Evolutionary conservation across 2,113 vertebrate species (phyloP), one percentile per base, ranked within the genome.

Genomic region (Egretta garzetta): DNA sequence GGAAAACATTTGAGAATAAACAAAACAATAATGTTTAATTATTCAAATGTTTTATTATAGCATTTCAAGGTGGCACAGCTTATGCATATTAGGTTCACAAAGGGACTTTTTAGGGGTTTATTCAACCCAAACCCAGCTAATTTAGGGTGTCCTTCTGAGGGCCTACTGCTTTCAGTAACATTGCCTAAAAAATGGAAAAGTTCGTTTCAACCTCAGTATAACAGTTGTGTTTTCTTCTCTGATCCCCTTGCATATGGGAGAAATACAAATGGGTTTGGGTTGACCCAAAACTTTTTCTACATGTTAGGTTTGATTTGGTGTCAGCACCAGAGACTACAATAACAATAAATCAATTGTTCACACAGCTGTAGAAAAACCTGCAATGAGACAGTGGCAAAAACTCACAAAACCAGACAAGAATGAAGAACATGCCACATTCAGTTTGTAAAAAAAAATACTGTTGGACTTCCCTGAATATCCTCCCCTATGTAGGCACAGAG

Each of bases 1-100:
- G 84, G 77, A 66, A 77, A 89, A 67, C 18, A 28, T 82, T 26
- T 26, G 71, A 90, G 66, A 94, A 75, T 86, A 92, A 90, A 63
- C 56, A 82, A 88, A 88, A 55, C 43, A 75, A 50, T 82, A 71
- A 63, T 86, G 56, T 88, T 90, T 88, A 92, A 88, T 94, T 90
- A 66, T 82, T 87, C 41, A 88, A 67, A 53, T 71, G 16, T 79
- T 90, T 90, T 71, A 53, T 75, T 89, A 43, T 17, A 45, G 11
- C 50, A 63, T 75, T 88, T 90, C 67, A 41, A 72, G 70, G 50
- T 72, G 60, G 85, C 41, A 49, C 52, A 84, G 77, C 39, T 86
- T 86, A 49, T 72, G 80, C 49, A 6, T 76, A 76, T 49, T 64
- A 82, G 47, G 67, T 86, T 91, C 70, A 90, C 37, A 49, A 33